Conservation (phyloP, 2,113 vertebrate species). For the Larimichthys polyactis region DNA sequence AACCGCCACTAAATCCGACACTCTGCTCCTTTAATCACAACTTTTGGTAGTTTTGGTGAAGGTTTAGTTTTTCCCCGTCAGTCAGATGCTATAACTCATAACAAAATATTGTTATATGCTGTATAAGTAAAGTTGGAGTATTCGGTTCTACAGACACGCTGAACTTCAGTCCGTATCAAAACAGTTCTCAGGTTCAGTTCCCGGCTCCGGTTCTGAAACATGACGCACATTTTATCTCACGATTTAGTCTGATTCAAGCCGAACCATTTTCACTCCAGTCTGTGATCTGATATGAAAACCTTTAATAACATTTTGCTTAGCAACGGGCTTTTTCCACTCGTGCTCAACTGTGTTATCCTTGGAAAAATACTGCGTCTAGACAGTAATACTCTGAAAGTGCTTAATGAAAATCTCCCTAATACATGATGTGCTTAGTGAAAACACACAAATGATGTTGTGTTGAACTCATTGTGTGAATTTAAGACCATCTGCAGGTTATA, state of each 20-base stretch:
- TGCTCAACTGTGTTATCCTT: conserved; percentile 44
- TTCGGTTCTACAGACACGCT: background rate
- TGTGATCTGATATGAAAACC: conserved; percentile 46
- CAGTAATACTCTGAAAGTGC: conserved; percentile 17
- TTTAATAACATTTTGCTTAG: conserved; percentile 42
- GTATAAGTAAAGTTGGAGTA: background rate
- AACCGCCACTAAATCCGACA: too few relatives aligned
- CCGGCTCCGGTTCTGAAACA: background rate
- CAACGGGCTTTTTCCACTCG: conserved; percentile 33
- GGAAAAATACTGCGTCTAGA: conserved; percentile 42
- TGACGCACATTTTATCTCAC: conserved; percentile 6
- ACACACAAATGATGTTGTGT: background rate
- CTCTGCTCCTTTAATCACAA: too few relatives aligned
- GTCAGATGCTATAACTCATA: too few relatives aligned
- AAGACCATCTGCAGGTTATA: background rate
- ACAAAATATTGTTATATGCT: too few relatives aligned
- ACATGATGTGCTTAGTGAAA: conserved; percentile 1
- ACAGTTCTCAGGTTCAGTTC: background rate
- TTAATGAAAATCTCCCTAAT: conserved; percentile 23
- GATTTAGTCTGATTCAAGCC: background rate
- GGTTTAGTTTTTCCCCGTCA: too few relatives aligned
- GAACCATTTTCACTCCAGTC: conserved; percentile 17
- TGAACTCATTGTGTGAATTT: background rate
- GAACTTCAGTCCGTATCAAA: background rate
- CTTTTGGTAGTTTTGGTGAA: too few relatives aligned